Evolutionary conservation across 2,888 invertebrate genomes (phyloP).

Genomic region (Acronicta psi): DNA sequence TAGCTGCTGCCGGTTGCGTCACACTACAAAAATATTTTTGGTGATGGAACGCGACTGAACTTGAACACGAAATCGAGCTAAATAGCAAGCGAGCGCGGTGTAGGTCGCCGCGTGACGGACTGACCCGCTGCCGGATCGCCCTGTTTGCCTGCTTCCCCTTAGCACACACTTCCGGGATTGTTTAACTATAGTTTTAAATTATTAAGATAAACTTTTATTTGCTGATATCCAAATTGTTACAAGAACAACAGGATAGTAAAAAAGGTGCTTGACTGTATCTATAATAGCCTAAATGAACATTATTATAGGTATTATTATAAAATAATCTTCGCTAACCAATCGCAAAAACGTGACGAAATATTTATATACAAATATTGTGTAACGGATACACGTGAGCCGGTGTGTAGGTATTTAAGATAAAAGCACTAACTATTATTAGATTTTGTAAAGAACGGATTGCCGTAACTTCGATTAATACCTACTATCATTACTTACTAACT

Average conservation of each 20-base stretch:
- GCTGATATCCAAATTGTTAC: neutral
- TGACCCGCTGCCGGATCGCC: conserved; percentile 81
- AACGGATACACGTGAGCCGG: conserved; percentile 2
- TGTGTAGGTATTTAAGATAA: neutral
- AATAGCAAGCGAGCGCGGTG: conserved; percentile 81
- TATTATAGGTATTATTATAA: neutral
- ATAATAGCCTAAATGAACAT: too few relatives aligned
- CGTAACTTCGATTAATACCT: conserved; percentile 23
- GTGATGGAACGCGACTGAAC: conserved; percentile 88
- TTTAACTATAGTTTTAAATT: conserved; percentile 18
- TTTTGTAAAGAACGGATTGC: conserved; percentile 19
- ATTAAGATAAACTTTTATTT: neutral
- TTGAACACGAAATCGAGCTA: conserved; percentile 87
- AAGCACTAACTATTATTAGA: conserved; percentile 15
- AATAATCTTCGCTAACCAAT: conserved; percentile 4
- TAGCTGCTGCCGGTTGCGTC: conserved; percentile 83
- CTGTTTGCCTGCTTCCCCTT: conserved; percentile 71
- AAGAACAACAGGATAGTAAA: neutral
- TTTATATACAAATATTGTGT: conserved; percentile 9
- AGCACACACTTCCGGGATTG: conserved; percentile 69
- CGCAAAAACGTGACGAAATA: conserved; percentile 25
- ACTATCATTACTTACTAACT: conserved; percentile 17
- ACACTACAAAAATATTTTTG: conserved; percentile 88
- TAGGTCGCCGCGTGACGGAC: conserved; percentile 84
- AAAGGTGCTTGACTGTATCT: conserved; percentile 1